Conservation (phyloP, 30 jellyfish, hydroid and myxozoan genomes). For the Hydractinia symbiolongicarpus region DNA sequence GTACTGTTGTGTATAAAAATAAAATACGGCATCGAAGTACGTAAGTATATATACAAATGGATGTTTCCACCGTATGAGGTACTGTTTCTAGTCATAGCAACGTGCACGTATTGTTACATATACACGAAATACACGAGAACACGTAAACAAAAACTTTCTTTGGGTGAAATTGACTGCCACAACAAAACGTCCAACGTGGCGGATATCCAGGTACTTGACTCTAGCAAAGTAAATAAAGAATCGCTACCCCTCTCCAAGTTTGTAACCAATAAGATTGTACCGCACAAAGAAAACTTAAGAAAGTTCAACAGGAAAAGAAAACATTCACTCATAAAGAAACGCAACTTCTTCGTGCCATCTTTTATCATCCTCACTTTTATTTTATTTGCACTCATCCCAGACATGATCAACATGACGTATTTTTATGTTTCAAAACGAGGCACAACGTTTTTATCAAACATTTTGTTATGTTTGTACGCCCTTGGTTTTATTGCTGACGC, state of each 20-base stretch:
- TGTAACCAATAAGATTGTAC: no score
- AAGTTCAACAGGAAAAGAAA: background rate
- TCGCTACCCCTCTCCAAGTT: no score
- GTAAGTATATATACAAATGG: background rate
- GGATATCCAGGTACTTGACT: no score
- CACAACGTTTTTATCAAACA: background rate
- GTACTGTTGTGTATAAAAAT: background rate
- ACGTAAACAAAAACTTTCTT: background rate
- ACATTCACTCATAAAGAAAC: background rate
- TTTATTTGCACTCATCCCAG: constrained; percentile 9
- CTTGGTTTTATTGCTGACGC: constrained; percentile 29
- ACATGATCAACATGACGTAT: constrained; percentile 6
- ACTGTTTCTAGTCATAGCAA: background rate
- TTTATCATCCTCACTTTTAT: constrained; percentile 24
- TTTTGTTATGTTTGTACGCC: constrained; percentile 19
- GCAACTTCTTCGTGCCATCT: constrained; percentile 34
- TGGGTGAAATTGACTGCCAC: background rate
- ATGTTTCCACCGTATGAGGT: constrained; percentile 17
- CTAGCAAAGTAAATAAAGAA: no score
- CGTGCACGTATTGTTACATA: constrained; percentile 4
- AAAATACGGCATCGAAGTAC: constrained; percentile 2
- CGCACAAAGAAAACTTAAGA: no score
- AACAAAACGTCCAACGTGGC: no score
- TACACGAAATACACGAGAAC: constrained; percentile 8
- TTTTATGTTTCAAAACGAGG: constrained; percentile 7